phyloP scores from a whole-genome alignment of 2,113 vertebrate species.

The Xyliphius kryptos region DNA sequence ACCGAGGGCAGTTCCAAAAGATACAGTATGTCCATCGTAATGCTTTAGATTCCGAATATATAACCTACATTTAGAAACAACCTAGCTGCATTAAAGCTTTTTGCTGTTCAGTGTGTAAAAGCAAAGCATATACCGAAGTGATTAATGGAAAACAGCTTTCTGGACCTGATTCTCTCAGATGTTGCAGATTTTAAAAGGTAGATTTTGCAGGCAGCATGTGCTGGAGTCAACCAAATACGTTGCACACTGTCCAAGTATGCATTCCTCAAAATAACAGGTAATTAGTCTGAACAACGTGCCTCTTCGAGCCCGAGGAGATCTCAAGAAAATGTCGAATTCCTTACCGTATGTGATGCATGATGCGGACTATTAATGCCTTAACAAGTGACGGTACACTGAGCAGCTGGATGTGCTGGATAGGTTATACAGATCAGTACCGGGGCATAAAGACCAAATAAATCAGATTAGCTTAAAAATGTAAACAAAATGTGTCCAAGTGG shows the following conservation, averaged over 20 bases:
- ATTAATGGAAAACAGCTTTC: conserved; percentile 12
- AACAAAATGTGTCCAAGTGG: background rate
- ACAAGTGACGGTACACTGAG: background rate
- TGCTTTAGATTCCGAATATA: too few relatives aligned
- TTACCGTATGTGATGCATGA: background rate
- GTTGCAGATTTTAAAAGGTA: conserved; percentile 14
- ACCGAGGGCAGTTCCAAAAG: too few relatives aligned
- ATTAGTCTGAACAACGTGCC: conserved; percentile 10
- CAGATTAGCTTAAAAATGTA: background rate
- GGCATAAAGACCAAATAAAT: conserved; percentile 15
- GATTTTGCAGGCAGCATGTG: conserved; percentile 12
- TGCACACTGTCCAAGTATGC: conserved; percentile 13
- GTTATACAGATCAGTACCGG: background rate
- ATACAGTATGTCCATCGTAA: too few relatives aligned
- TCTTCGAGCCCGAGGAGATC: background rate
- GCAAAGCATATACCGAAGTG: background rate
- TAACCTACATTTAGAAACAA: background rate
- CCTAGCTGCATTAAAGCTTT: background rate
- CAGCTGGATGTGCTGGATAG: background rate
- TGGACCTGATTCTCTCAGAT: background rate
- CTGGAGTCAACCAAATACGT: conserved; percentile 26
- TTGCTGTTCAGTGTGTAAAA: background rate
- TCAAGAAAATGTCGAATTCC: background rate
- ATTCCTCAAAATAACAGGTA: conserved; percentile 6
- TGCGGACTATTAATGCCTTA: conserved; percentile 22